These are phyloP conservation scores for Ephestia elutella DNA, from an alignment of 1,140 invertebrate species.

Conservation along the genomic window DNA sequence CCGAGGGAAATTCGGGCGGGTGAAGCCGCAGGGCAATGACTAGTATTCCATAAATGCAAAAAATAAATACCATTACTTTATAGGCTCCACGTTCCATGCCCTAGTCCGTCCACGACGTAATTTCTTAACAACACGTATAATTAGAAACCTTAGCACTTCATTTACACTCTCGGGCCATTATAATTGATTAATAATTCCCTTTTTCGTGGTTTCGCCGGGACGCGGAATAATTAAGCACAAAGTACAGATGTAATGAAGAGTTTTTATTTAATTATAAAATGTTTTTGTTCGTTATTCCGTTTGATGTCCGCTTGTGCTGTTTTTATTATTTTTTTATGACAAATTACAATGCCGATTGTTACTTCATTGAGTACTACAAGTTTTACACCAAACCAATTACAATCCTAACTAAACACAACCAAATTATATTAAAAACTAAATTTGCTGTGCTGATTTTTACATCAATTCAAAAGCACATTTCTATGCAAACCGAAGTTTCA, in stretches of 20 bases:
- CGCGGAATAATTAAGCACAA: neutral
- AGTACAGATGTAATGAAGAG: neutral
- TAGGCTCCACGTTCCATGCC: neutral
- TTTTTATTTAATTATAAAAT: neutral
- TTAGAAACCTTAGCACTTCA: slow-evolving; percentile 2
- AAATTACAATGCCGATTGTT: too few relatives aligned
- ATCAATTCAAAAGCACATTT: too few relatives aligned
- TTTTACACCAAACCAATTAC: too few relatives aligned
- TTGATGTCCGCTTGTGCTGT: neutral
- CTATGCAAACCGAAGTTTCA: too few relatives aligned
- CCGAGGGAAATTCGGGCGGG: too few relatives aligned
- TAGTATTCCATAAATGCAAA: too few relatives aligned
- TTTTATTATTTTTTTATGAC: neutral
- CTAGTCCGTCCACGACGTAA: neutral
- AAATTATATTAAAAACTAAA: too few relatives aligned
- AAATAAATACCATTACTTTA: neutral
- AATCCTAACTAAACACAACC: too few relatives aligned
- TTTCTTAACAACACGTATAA: neutral
- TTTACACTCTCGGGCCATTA: neutral
- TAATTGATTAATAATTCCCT: slow-evolving; percentile 1
- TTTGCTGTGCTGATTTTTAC: too few relatives aligned
- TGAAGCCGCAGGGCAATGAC: too few relatives aligned
- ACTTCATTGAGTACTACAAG: too few relatives aligned
- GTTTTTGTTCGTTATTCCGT: neutral
- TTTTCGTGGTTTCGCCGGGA: neutral